phyloP scores from a whole-genome alignment of 2,888 invertebrate species.

The Pristionchus japonicus region DNA sequence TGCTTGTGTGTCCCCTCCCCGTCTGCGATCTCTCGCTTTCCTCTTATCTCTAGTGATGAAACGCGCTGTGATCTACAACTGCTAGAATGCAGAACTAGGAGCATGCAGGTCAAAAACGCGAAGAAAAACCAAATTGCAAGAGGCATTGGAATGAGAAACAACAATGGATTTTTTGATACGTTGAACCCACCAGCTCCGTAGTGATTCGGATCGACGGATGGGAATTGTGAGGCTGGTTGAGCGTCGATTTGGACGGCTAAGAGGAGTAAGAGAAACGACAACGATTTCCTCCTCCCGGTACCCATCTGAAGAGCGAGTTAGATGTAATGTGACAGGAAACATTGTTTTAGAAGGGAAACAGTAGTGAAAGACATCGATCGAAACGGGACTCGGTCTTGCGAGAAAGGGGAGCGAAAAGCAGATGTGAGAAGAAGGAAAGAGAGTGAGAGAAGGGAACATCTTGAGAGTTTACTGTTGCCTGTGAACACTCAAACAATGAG shows the following conservation, averaged over 20 bases:
- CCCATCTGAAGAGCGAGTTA: conserved; percentile 14
- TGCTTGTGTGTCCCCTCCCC: conserved; percentile 26
- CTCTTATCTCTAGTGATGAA: not conserved
- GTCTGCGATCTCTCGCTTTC: conserved; percentile 25
- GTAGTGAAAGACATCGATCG: not conserved
- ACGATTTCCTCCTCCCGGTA: conserved; percentile 23
- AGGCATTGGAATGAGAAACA: not conserved
- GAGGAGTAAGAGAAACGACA: not conserved
- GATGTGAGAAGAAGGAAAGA: conserved; percentile 18
- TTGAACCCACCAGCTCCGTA: conserved; percentile 62
- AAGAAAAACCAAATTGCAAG: not conserved
- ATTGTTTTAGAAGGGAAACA: not conserved
- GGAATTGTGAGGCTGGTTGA: conserved; percentile 70
- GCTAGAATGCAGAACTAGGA: not conserved
- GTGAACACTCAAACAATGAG: conserved; percentile 34
- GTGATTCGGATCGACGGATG: conserved; percentile 71
- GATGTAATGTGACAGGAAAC: too few species aligned
- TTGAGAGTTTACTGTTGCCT: conserved; percentile 21
- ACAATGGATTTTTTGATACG: too few species aligned
- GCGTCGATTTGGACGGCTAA: not conserved
- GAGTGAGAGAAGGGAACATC: not conserved
- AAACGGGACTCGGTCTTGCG: not conserved
- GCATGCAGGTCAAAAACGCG: not conserved
- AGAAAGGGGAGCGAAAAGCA: not conserved
- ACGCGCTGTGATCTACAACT: not conserved